These are phyloP conservation scores for Argynnis bischoffii DNA, from an alignment of 2,888 invertebrate species.

Conservation along the genomic window DNA sequence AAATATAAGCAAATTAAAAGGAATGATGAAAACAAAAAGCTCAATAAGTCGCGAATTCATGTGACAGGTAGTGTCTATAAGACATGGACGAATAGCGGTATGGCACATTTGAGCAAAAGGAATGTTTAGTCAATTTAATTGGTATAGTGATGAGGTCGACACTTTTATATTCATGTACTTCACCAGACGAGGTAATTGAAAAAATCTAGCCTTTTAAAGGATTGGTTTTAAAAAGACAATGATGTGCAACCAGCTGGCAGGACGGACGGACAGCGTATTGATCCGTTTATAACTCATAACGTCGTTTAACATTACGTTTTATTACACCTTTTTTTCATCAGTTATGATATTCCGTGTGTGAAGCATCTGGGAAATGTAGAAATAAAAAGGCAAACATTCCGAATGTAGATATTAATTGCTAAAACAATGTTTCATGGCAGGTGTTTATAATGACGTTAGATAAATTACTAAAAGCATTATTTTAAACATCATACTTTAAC, in stretches of 20 bases:
- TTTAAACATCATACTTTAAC: too few species aligned
- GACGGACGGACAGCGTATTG: conserved; percentile 32
- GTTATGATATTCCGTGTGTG: background rate
- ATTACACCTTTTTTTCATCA: conserved; percentile 17
- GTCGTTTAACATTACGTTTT: conserved; percentile 26
- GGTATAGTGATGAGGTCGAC: conserved; percentile 50
- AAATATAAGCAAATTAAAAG: conserved; percentile 33
- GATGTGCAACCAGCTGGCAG: conserved; percentile 38
- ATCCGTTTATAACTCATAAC: conserved; percentile 34
- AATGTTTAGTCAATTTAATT: conserved; percentile 54
- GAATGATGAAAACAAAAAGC: conserved; percentile 29
- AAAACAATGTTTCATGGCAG: conserved; percentile 1
- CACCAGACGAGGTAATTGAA: conserved; percentile 66
- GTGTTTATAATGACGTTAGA: background rate
- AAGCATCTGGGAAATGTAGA: conserved; percentile 4
- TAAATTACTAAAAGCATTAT: too few species aligned
- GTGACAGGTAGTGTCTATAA: conserved; percentile 35
- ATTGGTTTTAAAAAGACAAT: conserved; percentile 39
- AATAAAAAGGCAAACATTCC: conserved; percentile 6
- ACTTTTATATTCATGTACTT: conserved; percentile 59
- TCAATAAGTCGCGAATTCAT: conserved; percentile 31
- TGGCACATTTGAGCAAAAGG: conserved; percentile 50
- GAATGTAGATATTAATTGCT: conserved; percentile 6
- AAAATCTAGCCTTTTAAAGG: conserved; percentile 51
- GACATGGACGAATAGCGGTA: conserved; percentile 35